Evolutionary conservation across 2,888 invertebrate species (phyloP).

Genomic region (Ernsta delagoae): DNA sequence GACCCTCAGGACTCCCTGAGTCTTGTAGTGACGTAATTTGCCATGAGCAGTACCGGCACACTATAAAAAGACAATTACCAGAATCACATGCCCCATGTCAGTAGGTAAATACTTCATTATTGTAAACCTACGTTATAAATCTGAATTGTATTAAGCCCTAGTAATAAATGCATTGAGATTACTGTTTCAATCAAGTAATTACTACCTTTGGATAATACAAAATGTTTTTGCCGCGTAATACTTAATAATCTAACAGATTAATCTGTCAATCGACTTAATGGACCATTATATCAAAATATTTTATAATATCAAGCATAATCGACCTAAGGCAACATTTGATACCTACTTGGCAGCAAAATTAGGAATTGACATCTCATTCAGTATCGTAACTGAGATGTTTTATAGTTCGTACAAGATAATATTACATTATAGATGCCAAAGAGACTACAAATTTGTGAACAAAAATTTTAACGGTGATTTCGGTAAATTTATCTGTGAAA

Average conservation of each 20-base stretch:
- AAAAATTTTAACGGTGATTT: too few relatives aligned
- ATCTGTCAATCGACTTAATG: slow-evolving; percentile 20
- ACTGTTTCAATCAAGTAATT: slow-evolving; percentile 14
- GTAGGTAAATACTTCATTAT: too few relatives aligned
- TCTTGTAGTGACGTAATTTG: too few relatives aligned
- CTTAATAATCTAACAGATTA: slow-evolving; percentile 25
- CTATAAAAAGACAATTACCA: too few relatives aligned
- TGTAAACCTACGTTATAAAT: background rate
- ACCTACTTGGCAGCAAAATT: slow-evolving; percentile 15
- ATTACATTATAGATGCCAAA: too few relatives aligned
- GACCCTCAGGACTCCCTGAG: too few relatives aligned
- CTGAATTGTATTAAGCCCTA: background rate
- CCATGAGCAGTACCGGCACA: too few relatives aligned
- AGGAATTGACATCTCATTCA: slow-evolving; percentile 2
- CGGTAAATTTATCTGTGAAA: too few relatives aligned
- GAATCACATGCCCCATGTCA: too few relatives aligned
- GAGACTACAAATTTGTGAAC: too few relatives aligned
- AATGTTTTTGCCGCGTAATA: slow-evolving; percentile 19
- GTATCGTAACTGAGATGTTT: background rate
- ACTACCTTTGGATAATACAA: slow-evolving; percentile 21
- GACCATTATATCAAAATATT: slow-evolving; percentile 24
- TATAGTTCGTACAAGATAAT: too few relatives aligned
- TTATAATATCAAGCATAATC: slow-evolving; percentile 17
- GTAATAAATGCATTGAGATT: slow-evolving; percentile 28
- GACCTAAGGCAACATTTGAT: slow-evolving; percentile 15